Conservation (phyloP, 2,888 invertebrate genomes). For the Drosophila gaucha region DNA sequence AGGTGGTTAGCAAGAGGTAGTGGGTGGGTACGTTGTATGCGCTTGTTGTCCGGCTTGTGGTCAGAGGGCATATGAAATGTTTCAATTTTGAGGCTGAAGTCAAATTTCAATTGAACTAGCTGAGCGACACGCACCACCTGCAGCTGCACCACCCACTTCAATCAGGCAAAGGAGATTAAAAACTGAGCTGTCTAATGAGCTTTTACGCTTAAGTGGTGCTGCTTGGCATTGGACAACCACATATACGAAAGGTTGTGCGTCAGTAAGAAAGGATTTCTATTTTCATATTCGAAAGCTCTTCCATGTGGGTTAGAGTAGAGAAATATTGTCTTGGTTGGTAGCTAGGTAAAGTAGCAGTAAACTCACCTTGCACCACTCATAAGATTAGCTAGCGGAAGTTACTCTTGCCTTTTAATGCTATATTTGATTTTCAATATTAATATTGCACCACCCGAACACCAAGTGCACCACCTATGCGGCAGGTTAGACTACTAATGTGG, state of each 20-base stretch:
- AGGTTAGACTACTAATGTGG: not conserved
- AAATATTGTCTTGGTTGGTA: not conserved
- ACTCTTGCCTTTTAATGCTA: no score
- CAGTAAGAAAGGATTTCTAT: not conserved
- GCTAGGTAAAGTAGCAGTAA: no score
- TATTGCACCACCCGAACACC: not conserved
- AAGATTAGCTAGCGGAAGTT: no score
- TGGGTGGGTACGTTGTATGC: not conserved
- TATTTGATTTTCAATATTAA: no score
- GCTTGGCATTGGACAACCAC: not conserved
- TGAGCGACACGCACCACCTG: not conserved
- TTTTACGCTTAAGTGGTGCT: not conserved
- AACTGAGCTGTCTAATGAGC: not conserved
- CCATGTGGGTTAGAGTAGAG: not conserved
- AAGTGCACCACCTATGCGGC: not conserved
- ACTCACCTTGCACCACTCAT: no score
- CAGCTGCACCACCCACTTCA: not conserved
- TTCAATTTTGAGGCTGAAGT: not conserved
- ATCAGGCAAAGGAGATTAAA: not conserved
- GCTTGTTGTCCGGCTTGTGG: not conserved
- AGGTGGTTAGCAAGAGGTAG: not conserved
- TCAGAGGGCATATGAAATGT: conserved; percentile 2
- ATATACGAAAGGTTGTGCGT: not conserved
- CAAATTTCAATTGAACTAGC: not conserved
- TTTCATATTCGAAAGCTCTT: not conserved